Evolutionary conservation across 2,113 vertebrate genomes (phyloP), one percentile per base, ranked within the genome.

Genomic region (Clarias gariepinus): DNA sequence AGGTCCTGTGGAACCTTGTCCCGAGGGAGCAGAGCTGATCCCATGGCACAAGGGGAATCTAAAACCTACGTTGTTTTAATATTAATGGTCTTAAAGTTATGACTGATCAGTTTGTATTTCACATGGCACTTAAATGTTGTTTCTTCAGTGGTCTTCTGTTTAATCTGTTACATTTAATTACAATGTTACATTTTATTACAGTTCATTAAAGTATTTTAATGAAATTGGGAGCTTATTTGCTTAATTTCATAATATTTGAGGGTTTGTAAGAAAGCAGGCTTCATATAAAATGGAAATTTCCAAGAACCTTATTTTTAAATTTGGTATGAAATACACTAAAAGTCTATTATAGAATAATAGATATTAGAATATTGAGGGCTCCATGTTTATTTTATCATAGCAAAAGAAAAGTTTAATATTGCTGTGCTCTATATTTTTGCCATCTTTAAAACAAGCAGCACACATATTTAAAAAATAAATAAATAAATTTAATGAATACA

Each of bases 341-440:
- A 52, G 3, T 3, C 13, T n/a, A n/a, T n/a, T n/a, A n/a, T n/a
- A n/a, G n/a, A n/a, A 55, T 1, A 16, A 78, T 2, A 2, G 2
- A 78, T 18, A 28, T 78, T 28, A 78, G 12, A 53, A 78, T 55
- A 28, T n/a, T n/a, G n/a, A n/a, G n/a, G n/a, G n/a, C n/a, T n/a
- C n/a, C n/a, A n/a, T n/a, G n/a, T n/a, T n/a, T n/a, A n/a, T n/a
- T n/a, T 76, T 28, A 80, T 33, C 13, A 76, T n/a, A n/a, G n/a
- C 78, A 33, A 60, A 80, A 33, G 78, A 16, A 80, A 80, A 60
- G 78, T 80, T 55, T 23, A 36, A 41, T 61, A 61, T 81, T 81
- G 58, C 6, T 25, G 28, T 1, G 0, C 30, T 41, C 0, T 25
- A n/a, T 81, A 63, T 81, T 81, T 63, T 81, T 63, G 30, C 19